These are phyloP conservation scores for Jacana jacana DNA, from an alignment of 2,113 vertebrate species.

Conservation along the genomic window DNA sequence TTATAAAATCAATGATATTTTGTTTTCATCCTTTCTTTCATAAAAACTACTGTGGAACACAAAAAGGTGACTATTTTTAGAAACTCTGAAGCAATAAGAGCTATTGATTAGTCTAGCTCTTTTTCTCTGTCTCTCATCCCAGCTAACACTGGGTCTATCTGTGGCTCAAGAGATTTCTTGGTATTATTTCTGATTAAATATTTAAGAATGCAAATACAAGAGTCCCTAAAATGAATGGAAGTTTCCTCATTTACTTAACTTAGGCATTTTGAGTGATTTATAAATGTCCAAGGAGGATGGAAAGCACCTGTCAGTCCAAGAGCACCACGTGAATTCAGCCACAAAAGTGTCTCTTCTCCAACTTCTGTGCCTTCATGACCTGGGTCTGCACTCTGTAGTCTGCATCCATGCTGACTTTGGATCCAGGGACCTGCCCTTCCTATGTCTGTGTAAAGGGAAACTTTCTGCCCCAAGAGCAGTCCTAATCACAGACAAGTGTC, in stretches of 20 bases:
- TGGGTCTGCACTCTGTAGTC: not conserved
- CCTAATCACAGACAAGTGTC: rapidly evolving
- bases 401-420: not conserved
- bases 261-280: not conserved
- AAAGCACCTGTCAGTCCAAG: not conserved
- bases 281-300: not conserved
- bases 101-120: not conserved
- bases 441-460: not conserved
- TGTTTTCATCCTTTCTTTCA: not conserved
- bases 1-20: not conserved
- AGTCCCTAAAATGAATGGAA: not conserved
- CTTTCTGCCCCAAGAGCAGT: not conserved
- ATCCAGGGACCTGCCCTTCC: not conserved
- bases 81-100: not conserved
- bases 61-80: not conserved
- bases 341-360: not conserved
- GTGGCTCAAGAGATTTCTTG: not conserved
- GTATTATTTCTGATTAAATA: not conserved
- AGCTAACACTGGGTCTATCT: not conserved
- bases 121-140: not conserved
- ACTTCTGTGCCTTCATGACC: not conserved
- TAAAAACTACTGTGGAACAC: rapidly evolving
- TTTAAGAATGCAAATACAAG: not conserved
- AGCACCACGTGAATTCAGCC: not conserved
- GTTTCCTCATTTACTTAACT: not conserved